Conservation (phyloP, 2,797 vertebrate species). For the Sebastes trivittatus region DNA sequence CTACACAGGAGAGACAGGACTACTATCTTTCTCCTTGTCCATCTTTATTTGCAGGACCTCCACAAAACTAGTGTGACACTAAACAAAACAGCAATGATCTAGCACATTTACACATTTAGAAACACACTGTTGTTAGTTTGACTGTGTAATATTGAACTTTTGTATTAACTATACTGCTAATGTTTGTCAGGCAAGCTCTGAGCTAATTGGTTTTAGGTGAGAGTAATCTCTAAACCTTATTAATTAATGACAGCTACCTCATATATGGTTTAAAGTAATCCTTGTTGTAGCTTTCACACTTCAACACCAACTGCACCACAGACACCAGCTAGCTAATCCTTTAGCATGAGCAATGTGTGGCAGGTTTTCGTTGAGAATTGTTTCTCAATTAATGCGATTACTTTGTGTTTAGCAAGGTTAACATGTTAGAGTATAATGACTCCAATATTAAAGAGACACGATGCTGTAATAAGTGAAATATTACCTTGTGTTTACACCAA, state of each 20-base stretch:
- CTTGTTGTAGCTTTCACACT: neutral
- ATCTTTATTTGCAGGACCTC: neutral
- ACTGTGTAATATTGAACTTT: no score
- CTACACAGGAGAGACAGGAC: neutral
- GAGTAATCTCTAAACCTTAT: neutral
- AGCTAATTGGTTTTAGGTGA: neutral
- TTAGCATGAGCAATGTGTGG: slow-evolving; percentile 7
- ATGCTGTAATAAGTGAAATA: neutral
- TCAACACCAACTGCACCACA: neutral
- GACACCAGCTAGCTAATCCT: neutral
- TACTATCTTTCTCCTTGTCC: no score
- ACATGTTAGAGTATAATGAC: rapidly evolving
- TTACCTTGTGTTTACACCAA: slow-evolving; percentile 57
- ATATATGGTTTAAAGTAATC: no score
- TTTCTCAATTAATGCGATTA: rapidly evolving
- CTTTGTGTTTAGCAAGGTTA: rapidly evolving
- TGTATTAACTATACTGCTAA: no score
- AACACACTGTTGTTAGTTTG: no score
- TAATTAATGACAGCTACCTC: neutral
- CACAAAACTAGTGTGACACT: neutral
- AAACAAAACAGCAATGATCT: no score
- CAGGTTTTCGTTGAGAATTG: neutral
- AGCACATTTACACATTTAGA: no score
- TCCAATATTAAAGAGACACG: neutral
- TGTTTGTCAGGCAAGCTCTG: neutral